phyloP scores from a whole-genome alignment of 37 sponge, comb jelly and placozoan genomes.

The Spongilla lacustris region DNA sequence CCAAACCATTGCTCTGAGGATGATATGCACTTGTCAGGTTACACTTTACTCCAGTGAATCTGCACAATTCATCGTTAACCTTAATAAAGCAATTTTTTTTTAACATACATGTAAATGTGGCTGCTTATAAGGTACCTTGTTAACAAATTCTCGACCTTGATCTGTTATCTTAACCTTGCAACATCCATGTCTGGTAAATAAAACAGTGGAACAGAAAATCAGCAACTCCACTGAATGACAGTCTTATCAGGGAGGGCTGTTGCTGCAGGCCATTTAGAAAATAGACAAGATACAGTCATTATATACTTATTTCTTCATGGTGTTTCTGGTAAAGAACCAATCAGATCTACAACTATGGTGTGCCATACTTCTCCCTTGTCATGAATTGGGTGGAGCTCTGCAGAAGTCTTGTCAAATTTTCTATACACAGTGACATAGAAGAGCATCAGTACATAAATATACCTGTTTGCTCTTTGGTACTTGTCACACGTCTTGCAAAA shows the following conservation, averaged over 20 bases:
- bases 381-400: constrained; percentile 48
- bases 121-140: constrained; percentile 19
- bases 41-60: constrained; percentile 17
- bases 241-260: constrained; percentile 34
- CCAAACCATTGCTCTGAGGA: constrained; percentile 53
- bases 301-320: constrained; percentile 40
- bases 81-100: not conserved
- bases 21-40: constrained; percentile 42
- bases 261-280: constrained; percentile 52
- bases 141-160: constrained; percentile 55
- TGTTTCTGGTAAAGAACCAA: constrained; percentile 37
- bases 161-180: constrained; percentile 21
- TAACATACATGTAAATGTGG: not conserved
- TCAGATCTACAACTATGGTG: constrained; percentile 35
- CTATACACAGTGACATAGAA: not conserved
- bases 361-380: constrained; percentile 29
- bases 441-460: not conserved
- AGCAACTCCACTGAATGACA: constrained; percentile 13
- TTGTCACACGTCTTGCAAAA: constrained; percentile 42
- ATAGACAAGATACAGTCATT: constrained; percentile 21
- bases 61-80: constrained; percentile 19
- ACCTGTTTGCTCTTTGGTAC: constrained; percentile 29
- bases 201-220: constrained; percentile 36
- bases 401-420: constrained; percentile 25
- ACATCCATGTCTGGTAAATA: constrained; percentile 22